Conservation (phyloP, 2,797 vertebrate species). For the Balearica regulorum region DNA sequence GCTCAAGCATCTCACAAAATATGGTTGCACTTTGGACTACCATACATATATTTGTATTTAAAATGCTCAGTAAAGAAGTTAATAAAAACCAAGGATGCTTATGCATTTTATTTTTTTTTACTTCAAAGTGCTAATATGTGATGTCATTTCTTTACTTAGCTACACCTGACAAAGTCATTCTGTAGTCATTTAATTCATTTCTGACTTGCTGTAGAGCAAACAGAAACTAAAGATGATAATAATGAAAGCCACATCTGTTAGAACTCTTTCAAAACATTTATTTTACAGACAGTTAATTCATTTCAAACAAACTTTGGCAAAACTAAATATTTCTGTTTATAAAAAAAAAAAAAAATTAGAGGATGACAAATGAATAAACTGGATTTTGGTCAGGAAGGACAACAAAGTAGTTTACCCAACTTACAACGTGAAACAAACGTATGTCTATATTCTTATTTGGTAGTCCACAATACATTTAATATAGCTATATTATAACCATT, state of each 20-base stretch:
- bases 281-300: slow-evolving; percentile 52
- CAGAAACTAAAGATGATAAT: slow-evolving; percentile 13
- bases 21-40: neutral
- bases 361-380: neutral
- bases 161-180: neutral
- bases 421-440: neutral
- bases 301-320: slow-evolving; percentile 25
- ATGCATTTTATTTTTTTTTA: neutral
- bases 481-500: neutral
- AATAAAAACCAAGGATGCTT: neutral
- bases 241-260: slow-evolving; percentile 35
- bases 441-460: neutral
- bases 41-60: neutral
- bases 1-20: neutral
- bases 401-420: neutral
- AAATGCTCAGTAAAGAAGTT: neutral
- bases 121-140: neutral
- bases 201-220: neutral
- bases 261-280: slow-evolving; percentile 30
- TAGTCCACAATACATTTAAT: neutral
- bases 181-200: neutral
- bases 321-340: slow-evolving; percentile 34
- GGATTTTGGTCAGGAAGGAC: neutral
- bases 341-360: neutral
- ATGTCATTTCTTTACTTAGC: neutral